Conservation (phyloP, 2,797 vertebrate genomes). For the Argentina silus region DNA sequence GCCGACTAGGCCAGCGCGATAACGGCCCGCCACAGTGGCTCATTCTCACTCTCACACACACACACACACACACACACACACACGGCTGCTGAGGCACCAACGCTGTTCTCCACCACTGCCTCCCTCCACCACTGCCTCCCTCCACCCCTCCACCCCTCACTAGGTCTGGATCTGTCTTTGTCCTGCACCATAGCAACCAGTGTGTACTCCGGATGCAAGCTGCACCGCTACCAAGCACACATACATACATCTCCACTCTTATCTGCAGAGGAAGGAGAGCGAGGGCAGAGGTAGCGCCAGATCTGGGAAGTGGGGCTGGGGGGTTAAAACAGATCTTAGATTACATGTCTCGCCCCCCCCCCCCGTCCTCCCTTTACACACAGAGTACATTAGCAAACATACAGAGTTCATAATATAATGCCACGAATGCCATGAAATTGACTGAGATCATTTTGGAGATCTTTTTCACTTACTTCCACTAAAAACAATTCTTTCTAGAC, state of each 20-base stretch:
- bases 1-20: neutral
- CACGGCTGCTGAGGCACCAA: neutral
- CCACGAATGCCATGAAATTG: too few relatives aligned
- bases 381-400: slow-evolving; percentile 16
- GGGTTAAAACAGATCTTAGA: slow-evolving; percentile 48
- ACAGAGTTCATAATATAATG: neutral
- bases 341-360: slow-evolving; percentile 28
- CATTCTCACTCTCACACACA: neutral
- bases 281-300: slow-evolving; percentile 48
- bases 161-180: slow-evolving; percentile 56
- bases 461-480: too few relatives aligned
- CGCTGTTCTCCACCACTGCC: neutral
- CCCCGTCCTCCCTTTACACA: slow-evolving; percentile 19
- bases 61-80: slow-evolving; percentile 1
- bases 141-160: neutral
- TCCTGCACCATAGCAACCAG: slow-evolving; percentile 67
- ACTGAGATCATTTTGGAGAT: too few relatives aligned
- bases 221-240: slow-evolving; percentile 48
- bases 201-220: slow-evolving; percentile 67
- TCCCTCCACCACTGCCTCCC: neutral
- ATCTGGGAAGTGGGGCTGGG: slow-evolving; percentile 33
- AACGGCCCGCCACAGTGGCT: neutral
- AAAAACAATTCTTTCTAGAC: too few relatives aligned
- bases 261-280: slow-evolving; percentile 50
- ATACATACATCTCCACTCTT: slow-evolving; percentile 53